These are phyloP conservation scores for Heliopora coerulea DNA, from an alignment of 92 coral and sea anemone species.

Conservation along the genomic window DNA sequence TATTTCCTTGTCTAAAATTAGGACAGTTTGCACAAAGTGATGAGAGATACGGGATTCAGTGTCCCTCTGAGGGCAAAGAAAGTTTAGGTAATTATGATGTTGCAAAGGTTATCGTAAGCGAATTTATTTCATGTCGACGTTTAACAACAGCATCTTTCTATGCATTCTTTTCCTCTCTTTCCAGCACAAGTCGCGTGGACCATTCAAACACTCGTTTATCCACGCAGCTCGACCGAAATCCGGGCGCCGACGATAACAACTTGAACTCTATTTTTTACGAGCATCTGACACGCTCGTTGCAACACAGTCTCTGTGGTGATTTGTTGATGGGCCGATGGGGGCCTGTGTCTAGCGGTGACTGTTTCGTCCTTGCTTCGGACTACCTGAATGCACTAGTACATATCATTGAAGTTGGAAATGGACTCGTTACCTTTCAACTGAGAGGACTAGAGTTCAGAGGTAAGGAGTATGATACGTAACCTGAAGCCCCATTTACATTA, in stretches of 20 bases:
- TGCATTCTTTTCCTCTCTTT: neutral
- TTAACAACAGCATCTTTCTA: no score
- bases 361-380: conserved; percentile 96
- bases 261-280: conserved; percentile 96
- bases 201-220: conserved; percentile 96
- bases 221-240: conserved; percentile 92
- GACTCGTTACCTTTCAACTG: conserved; percentile 92
- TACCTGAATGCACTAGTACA: conserved; percentile 94
- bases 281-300: conserved; percentile 90
- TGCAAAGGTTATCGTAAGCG: no score
- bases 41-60: no score
- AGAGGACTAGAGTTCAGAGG: conserved; percentile 98
- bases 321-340: conserved; percentile 99
- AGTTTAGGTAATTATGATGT: no score
- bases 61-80: no score
- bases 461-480: conserved; percentile 27
- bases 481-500: no score
- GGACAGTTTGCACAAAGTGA: no score
- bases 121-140: no score
- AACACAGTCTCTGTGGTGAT: conserved; percentile 97
- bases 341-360: conserved; percentile 95
- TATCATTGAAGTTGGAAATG: conserved; percentile 94
- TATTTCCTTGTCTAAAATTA: no score
- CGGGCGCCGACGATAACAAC: conserved; percentile 96
- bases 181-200: conserved; percentile 93